These are phyloP conservation scores for Aurelia aurita complex sp. Pacific DNA, from an alignment of 30 jellyfish, hydroid and myxozoan species.

Conservation along the genomic window DNA sequence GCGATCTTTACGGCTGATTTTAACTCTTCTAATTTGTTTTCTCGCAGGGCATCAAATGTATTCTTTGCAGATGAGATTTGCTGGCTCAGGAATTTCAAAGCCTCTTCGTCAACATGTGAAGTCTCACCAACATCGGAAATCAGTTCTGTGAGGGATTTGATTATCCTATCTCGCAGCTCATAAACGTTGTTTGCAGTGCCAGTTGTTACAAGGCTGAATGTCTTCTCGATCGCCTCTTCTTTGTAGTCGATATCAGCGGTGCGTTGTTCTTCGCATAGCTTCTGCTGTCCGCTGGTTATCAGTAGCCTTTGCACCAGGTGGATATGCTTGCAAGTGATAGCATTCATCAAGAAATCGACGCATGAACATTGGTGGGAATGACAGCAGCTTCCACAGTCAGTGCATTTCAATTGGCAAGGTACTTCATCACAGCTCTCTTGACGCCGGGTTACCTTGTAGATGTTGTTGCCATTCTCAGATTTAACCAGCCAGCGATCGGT, in stretches of 20 bases:
- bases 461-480: constrained; percentile 11
- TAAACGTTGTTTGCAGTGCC: constrained; percentile 14
- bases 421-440: constrained; percentile 18
- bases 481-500: constrained; percentile 11
- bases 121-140: constrained; percentile 18
- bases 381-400: constrained; percentile 24
- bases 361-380: constrained; percentile 12
- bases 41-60: constrained; percentile 20
- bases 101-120: constrained; percentile 16
- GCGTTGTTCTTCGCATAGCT: constrained; percentile 18
- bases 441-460: constrained; percentile 6
- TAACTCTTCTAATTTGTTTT: constrained; percentile 21
- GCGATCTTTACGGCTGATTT: constrained; percentile 3
- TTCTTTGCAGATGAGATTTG: constrained; percentile 19
- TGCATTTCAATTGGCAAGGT: constrained; percentile 18
- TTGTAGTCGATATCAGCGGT: constrained; percentile 11
- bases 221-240: background rate
- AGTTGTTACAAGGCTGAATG: constrained; percentile 13
- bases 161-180: constrained; percentile 11
- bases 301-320: constrained; percentile 31
- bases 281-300: constrained; percentile 9
- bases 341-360: constrained; percentile 20
- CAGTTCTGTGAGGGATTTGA: constrained; percentile 20
- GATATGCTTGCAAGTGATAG: constrained; percentile 36
- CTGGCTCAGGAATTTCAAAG: background rate